Base-by-base conservation (phyloP, 2,797 vertebrate genomes). In the Rhodeus uyekii region DNA sequence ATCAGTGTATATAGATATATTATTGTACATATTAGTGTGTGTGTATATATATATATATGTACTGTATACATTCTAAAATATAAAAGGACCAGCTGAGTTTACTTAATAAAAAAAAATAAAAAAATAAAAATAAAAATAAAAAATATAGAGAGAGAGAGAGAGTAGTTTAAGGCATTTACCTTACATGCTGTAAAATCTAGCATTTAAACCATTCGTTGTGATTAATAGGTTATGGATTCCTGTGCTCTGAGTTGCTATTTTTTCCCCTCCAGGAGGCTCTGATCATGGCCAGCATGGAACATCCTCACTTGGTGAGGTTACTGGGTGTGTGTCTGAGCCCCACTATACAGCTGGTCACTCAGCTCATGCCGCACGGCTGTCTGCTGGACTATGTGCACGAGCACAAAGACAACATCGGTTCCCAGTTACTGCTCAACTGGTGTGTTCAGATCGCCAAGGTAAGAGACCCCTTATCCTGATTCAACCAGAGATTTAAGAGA, bases 381-480 rank as follows among this genome's bases (percentile, higher is more conserved):
- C 94, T 99, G 74, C 87, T 99, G 86, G 98, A 99, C 88, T 99
- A 99, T 0, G 97, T 98, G 58, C 96, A 97, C 1, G 97, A 99
- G 84, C 98, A 99, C 85, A 98, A 98, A 91, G 98, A 99, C 90
- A 98, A 98, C 85, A 99, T 99, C 24, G 98, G 98, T 79, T 99
- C 98, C 64, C 98, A 99, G 91, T 95, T 99, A 78, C 92, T 99
- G 87, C 95, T 99, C 38, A 99, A 99, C 86, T 99, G 98, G 98
- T 98, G 97, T 95, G 98, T 99, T 89, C 98, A 99, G 87, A 98
- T 99, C 85, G 97, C 97, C 50, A 99, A 99, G 97, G 98, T 99
- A 96, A 89, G 91, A 72, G 8, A 27, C 42, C 27, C 36, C 76
- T 38, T 4, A 2, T 65, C 39, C 65, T 24, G 12, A 32, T 6